Evolutionary conservation across 1,140 invertebrate species (phyloP).

Genomic region (Orchesella cincta): DNA sequence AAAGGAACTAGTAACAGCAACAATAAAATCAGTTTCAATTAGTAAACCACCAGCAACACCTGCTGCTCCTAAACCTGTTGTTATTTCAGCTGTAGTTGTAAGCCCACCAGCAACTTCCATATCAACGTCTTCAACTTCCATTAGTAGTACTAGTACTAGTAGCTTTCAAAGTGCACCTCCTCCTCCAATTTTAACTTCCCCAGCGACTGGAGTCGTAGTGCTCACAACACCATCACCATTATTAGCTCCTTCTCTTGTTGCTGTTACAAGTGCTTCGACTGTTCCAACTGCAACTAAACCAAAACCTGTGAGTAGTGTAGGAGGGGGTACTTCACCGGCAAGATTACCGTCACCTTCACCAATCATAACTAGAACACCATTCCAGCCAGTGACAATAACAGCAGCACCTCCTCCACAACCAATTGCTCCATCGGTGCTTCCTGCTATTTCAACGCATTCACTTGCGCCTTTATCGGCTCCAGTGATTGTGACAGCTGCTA

Average conservation of each 20-base stretch:
- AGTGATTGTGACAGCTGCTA: not conserved
- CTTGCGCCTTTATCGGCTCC: not conserved
- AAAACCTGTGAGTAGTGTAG: too few relatives aligned
- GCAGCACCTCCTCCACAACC: not conserved
- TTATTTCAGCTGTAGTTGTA: not conserved
- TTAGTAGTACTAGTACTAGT: not conserved
- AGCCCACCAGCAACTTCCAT: not conserved
- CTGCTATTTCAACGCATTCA: not conserved
- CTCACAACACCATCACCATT: not conserved
- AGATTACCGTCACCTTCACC: not conserved
- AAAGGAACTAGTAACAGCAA: not conserved
- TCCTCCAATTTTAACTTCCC: not conserved
- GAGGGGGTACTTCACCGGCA: too few relatives aligned
- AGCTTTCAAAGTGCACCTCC: not conserved
- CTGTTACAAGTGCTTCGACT: not conserved
- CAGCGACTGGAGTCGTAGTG: not conserved
- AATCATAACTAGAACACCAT: too few relatives aligned
- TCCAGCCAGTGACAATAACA: not conserved
- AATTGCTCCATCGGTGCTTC: too few relatives aligned
- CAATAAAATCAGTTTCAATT: not conserved
- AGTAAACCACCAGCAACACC: not conserved
- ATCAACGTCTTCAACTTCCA: not conserved
- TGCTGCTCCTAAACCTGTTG: not conserved
- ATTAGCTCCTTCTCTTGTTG: not conserved
- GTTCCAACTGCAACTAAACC: too few relatives aligned